Evolutionary conservation across 2,113 vertebrate species (phyloP).

Genomic region (Trichechus manatus): DNA sequence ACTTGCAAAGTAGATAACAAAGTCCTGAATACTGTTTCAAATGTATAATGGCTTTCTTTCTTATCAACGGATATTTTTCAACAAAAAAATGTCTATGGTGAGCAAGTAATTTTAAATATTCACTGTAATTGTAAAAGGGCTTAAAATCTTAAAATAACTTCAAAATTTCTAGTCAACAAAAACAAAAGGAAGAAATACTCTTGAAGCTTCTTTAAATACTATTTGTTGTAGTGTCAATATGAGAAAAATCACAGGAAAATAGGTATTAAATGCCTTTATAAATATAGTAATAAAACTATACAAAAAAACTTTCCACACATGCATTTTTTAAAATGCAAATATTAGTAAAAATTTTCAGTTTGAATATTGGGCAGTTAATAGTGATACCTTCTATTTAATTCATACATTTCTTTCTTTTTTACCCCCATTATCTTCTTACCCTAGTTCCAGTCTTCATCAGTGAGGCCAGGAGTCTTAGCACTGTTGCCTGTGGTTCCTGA

Average conservation of each 20-base stretch:
- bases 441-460: not conserved
- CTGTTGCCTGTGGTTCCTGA: not conserved
- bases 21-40: not conserved
- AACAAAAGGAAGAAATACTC: not conserved
- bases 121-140: not conserved
- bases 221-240: not conserved
- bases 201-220: not conserved
- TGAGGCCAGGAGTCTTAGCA: not conserved
- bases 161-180: not conserved
- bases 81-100: not conserved
- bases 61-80: not conserved
- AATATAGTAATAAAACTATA: not conserved
- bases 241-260: not conserved
- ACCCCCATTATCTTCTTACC: not conserved
- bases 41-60: not conserved
- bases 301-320: not conserved
- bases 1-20: not conserved
- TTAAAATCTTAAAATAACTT: slow-evolving; percentile 24
- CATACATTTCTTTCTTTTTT: not conserved
- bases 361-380: not conserved
- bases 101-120: slow-evolving; percentile 42
- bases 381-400: not conserved
- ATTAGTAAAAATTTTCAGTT: not conserved
- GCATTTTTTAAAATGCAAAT: not conserved
- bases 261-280: not conserved